Evolutionary conservation across 2,113 vertebrate genomes (phyloP).

Genomic region (Halichoeres trimaculatus): DNA sequence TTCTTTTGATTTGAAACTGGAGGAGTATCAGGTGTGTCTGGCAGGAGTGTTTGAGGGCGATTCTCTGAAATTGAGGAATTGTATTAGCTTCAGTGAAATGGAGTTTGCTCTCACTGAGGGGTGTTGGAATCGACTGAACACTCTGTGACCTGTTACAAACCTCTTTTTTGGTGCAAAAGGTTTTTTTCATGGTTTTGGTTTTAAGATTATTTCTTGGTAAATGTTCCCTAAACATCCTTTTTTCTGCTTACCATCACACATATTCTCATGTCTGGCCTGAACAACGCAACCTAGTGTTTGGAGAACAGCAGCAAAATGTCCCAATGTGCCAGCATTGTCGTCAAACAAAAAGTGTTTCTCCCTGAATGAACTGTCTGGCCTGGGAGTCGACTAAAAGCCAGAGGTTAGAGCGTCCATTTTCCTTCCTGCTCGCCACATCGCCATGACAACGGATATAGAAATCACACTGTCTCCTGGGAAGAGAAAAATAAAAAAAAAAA

Average conservation of each 20-base stretch:
- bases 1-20: constrained; percentile 79
- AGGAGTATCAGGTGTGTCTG: constrained; percentile 86
- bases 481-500: constrained; percentile 78
- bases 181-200: neutral
- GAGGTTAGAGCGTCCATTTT: constrained; percentile 94
- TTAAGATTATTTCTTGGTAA: constrained; percentile 25
- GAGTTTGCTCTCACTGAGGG: neutral
- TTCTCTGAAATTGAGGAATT: constrained; percentile 74
- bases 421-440: constrained; percentile 90
- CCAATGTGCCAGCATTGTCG: constrained; percentile 91
- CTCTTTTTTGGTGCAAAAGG: constrained; percentile 10
- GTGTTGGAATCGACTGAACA: constrained; percentile 22
- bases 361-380: constrained; percentile 82
- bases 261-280: neutral
- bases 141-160: constrained; percentile 9
- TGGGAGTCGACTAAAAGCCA: constrained; percentile 89
- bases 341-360: constrained; percentile 88
- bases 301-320: constrained; percentile 90
- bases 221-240: constrained; percentile 5
- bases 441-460: constrained; percentile 99
- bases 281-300: constrained; percentile 20
- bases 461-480: constrained; percentile 97
- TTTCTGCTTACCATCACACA: neutral
- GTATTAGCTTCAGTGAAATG: constrained; percentile 60
- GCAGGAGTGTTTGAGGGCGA: constrained; percentile 78